Evolutionary conservation across 2,888 invertebrate species (phyloP).

Genomic region (Eupeodes luniger): DNA sequence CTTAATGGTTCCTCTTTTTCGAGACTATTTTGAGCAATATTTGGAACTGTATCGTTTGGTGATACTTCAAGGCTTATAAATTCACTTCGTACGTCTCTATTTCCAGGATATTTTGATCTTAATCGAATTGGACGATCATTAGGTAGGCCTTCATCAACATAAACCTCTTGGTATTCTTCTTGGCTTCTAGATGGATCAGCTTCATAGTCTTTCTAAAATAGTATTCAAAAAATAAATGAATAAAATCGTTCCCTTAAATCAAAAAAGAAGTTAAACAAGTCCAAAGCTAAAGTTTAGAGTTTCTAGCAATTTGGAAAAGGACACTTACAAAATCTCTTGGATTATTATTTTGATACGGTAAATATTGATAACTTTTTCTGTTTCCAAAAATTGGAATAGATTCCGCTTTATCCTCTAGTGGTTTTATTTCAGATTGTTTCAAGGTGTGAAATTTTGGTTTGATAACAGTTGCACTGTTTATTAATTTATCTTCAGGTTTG

Average conservation of each 20-base stretch:
- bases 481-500: constrained; percentile 57
- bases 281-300: too few species aligned
- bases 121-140: constrained; percentile 82
- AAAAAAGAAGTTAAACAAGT: too few species aligned
- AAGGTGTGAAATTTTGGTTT: constrained; percentile 36
- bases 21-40: constrained; percentile 77
- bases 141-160: constrained; percentile 81
- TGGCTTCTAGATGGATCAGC: constrained; percentile 77
- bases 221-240: background rate
- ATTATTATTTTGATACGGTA: constrained; percentile 66
- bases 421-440: constrained; percentile 27
- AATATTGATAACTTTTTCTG: constrained; percentile 51
- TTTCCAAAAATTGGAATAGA: constrained; percentile 27
- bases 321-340: constrained; percentile 76
- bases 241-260: too few species aligned
- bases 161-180: constrained; percentile 82
- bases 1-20: constrained; percentile 80
- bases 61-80: constrained; percentile 76
- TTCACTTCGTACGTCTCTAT: constrained; percentile 83
- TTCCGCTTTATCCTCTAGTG: constrained; percentile 45
- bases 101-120: constrained; percentile 82
- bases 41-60: constrained; percentile 74
- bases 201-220: constrained; percentile 81
- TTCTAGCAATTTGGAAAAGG: too few species aligned
- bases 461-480: constrained; percentile 5